Evolutionary conservation across 2,113 vertebrate species (phyloP).

Genomic region (Rhinopithecus roxellana): DNA sequence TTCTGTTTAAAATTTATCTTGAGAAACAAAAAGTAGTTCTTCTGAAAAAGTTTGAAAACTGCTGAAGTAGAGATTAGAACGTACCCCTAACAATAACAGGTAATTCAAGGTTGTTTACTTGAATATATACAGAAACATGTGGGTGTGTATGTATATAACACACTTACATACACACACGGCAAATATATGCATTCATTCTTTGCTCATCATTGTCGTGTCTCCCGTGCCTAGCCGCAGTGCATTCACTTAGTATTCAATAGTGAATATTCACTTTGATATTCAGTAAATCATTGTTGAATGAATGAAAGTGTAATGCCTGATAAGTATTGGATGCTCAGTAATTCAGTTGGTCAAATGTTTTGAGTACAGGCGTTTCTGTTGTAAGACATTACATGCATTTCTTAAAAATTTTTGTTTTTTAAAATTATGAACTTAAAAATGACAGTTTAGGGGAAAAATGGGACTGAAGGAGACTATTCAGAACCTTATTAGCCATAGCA

Average conservation of each 20-base stretch:
- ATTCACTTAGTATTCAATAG: background rate
- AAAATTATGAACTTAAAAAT: constrained; percentile 43
- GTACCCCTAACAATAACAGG: background rate
- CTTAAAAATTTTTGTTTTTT: background rate
- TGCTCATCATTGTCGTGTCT: background rate
- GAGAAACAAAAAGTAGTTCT: background rate
- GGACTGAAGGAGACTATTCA: background rate
- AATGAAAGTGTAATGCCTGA: background rate
- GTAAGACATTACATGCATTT: background rate
- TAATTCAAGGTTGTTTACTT: background rate
- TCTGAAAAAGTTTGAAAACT: constrained; percentile 24
- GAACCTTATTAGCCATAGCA: background rate
- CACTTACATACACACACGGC: background rate
- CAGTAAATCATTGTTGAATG: background rate
- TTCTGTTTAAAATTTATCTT: constrained; percentile 28
- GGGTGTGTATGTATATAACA: background rate
- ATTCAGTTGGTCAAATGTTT: background rate
- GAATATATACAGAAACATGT: background rate
- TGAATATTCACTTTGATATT: background rate
- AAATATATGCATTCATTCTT: background rate
- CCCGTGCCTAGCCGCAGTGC: background rate
- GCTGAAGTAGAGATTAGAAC: constrained; percentile 10
- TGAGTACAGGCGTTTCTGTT: background rate
- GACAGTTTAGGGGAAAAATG: background rate
- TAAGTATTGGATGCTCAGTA: background rate